These are phyloP conservation scores for Bungarus multicinctus DNA, from an alignment of 2,113 vertebrate genomes.

Conservation along the genomic window DNA sequence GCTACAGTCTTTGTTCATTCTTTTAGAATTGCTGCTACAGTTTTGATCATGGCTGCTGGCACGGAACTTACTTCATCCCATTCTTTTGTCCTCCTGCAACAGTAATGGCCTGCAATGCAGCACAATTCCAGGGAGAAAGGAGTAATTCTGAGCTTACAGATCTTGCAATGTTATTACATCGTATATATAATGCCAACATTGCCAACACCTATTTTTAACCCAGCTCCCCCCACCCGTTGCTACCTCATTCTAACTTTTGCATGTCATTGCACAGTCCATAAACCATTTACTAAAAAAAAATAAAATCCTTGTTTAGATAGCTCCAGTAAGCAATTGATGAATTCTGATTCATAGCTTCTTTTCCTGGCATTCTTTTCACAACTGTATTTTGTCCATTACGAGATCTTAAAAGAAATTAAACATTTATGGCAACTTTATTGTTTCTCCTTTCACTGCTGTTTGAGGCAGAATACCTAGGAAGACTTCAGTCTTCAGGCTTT, in stretches of 20 bases:
- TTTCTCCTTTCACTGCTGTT: background rate
- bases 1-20: background rate
- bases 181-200: background rate
- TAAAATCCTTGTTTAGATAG: background rate
- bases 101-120: background rate
- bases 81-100: background rate
- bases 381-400: background rate
- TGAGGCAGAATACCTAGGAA: background rate
- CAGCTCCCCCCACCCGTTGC: background rate
- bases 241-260: background rate
- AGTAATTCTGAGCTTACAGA: background rate
- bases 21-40: background rate
- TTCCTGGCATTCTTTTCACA: background rate
- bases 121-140: background rate
- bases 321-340: background rate
- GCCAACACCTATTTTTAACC: background rate
- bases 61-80: background rate
- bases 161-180: background rate
- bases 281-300: background rate
- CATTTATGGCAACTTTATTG: conserved; percentile 2
- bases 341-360: background rate
- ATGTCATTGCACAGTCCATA: background rate
- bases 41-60: background rate
- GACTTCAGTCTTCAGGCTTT: background rate
- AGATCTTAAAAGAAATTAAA: conserved; percentile 7